Base-by-base conservation (phyloP, 2,888 invertebrate genomes). In the Eueremaeus valkanovi region DNA sequence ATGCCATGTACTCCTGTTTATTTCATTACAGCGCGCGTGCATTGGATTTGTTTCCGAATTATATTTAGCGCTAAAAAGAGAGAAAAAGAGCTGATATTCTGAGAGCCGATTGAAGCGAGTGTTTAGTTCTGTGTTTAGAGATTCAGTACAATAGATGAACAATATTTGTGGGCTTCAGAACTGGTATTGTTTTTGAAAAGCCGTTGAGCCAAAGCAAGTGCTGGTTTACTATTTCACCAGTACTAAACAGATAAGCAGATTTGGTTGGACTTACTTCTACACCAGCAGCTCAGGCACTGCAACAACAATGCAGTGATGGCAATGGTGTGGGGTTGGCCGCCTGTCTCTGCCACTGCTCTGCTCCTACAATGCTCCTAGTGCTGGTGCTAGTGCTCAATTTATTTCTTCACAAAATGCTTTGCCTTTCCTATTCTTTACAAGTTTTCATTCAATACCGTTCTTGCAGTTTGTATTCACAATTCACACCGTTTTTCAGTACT, bases 391-490 rank as follows among this genome's bases (percentile, higher is more conserved):
- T 63, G 66, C 27, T 74, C 27, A 31, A 27, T 70, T 40, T 66
- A 61, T 74, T 75, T 24, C 40, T 66, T 27, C 33, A 75, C 77
- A 70, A 73, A 77, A 73, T 68, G 33, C 74, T 66, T 58, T 40
- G 24, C 27, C 61, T 58, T 63, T 77, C 74, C 24, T 6, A 55
- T 55, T 63, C 63, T 18, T 3, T 31, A 21, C 33, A 6, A 24
- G 16, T 18, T 40, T 24, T 70, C 40, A 21, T n/a, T n/a, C 61
- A 61, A 61, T 31, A 31, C 31, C 61, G 29, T 66, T 66, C 66
- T 33, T 31, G 61, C 61, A 29, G 61, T 55, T 63, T 40, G 66
- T 66, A 66, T 66, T 33, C 36, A 66, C 40, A 66, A 29, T 61
- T 61, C 61, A 29, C 61, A 61, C 61, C 3, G 29, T 61, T 61